phyloP scores from a whole-genome alignment of 2,113 vertebrate species.

The Gavia stellata region DNA sequence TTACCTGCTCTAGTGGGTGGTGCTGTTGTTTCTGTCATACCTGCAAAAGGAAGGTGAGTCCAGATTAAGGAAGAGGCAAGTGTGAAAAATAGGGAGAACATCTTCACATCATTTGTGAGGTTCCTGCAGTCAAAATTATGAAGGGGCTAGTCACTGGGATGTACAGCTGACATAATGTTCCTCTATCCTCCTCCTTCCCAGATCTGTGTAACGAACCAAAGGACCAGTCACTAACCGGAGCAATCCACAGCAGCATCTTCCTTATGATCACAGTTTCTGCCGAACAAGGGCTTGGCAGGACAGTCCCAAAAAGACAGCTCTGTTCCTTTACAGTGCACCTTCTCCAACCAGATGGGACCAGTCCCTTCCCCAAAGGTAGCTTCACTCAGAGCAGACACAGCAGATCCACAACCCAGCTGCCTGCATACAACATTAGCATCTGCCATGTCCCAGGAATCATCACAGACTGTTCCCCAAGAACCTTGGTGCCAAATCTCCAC shows the following conservation, averaged over 20 bases:
- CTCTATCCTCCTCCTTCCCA: background rate
- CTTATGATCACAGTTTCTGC: slow-evolving; percentile 50
- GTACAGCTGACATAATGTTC: background rate
- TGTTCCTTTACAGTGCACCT: slow-evolving; percentile 59
- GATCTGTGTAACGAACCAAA: background rate
- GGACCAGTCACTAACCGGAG: slow-evolving; percentile 53
- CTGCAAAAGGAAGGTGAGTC: slow-evolving; percentile 1
- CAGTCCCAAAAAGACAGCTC: slow-evolving; percentile 66
- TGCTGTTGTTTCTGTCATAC: background rate
- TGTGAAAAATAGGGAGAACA: background rate
- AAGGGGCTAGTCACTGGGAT: background rate
- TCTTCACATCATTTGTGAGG: background rate
- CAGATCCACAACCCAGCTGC: slow-evolving; percentile 47
- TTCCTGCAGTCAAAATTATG: background rate
- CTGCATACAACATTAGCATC: slow-evolving; percentile 47
- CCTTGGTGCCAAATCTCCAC: slow-evolving; percentile 58
- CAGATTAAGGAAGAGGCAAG: background rate
- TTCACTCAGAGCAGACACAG: slow-evolving; percentile 35
- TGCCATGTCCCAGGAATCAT: slow-evolving; percentile 14
- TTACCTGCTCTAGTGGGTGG: slow-evolving; percentile 27
- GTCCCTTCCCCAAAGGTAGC: slow-evolving; percentile 52
- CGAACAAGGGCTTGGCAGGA: background rate
- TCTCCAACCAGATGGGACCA: slow-evolving; percentile 67
- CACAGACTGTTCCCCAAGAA: slow-evolving; percentile 57
- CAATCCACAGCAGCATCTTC: slow-evolving; percentile 68